Evolutionary conservation across 2,797 vertebrate species (phyloP).

Genomic region (Cyclura pinguis): DNA sequence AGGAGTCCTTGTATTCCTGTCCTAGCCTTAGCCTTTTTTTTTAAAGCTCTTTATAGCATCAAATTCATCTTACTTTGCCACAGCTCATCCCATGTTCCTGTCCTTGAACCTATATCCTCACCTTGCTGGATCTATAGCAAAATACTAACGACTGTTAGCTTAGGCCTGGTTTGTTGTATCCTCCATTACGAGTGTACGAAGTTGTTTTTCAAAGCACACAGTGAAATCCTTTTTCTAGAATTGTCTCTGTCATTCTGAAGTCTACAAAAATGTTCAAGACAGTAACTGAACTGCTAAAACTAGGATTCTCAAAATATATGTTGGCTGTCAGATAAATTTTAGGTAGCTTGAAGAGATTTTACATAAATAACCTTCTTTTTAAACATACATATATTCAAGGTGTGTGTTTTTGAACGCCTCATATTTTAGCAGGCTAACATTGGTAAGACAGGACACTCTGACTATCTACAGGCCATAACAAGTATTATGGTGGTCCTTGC

Average conservation of each 20-base stretch:
- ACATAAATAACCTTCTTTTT: not conserved
- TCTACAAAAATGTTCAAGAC: not conserved
- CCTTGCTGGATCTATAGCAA: not conserved
- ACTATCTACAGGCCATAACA: not conserved
- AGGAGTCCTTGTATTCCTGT: not conserved
- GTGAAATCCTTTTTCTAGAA: not conserved
- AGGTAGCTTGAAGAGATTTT: not conserved
- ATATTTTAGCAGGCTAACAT: not conserved
- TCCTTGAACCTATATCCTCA: not conserved
- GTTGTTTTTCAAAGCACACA: not conserved
- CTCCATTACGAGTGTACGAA: no score
- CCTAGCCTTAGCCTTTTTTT: not conserved
- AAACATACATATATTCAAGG: not conserved
- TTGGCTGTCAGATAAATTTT: not conserved
- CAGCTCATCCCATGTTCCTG: not conserved
- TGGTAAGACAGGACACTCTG: not conserved
- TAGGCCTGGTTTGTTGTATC: not conserved
- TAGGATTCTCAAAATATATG: not conserved
- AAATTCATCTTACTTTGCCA: not conserved
- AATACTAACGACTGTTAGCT: not conserved
- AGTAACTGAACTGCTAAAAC: not conserved
- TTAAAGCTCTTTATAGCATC: not conserved
- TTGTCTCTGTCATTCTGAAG: not conserved
- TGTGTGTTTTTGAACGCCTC: not conserved
- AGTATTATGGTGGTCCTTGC: no score